Percentiles rank a stretch among this genome's conserved stretches.
These are phyloP conservation scores for Saguinus imperator DNA, from an alignment of 2,113 vertebrate species.

Conservation along the genomic window DNA sequence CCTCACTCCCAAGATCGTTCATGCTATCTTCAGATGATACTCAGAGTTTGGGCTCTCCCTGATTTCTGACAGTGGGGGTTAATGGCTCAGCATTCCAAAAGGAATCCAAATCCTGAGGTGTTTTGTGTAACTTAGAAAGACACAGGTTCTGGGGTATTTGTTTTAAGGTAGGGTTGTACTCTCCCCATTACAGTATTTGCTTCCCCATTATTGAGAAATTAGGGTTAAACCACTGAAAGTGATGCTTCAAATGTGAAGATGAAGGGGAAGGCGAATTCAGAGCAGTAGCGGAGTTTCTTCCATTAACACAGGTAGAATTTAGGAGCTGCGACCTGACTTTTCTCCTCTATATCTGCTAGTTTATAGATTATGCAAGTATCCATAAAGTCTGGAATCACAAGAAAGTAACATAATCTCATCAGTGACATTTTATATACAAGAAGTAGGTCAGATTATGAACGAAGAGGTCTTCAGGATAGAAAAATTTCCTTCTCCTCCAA, in stretches of 20 bases:
- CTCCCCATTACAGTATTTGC: background rate
- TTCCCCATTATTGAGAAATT: background rate
- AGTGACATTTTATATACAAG: background rate
- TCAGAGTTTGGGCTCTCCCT: background rate
- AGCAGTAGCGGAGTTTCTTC: background rate
- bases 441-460: constrained; percentile 14
- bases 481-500: background rate
- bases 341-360: background rate
- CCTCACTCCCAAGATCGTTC: background rate
- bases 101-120: background rate
- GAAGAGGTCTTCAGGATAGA: background rate
- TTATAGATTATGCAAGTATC: background rate
- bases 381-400: background rate
- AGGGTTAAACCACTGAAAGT: background rate
- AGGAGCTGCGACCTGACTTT: background rate
- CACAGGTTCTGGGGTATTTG: background rate
- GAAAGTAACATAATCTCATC: background rate
- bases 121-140: constrained; percentile 13
- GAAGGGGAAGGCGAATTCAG: background rate
- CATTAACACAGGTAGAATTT: background rate
- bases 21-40: background rate
- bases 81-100: background rate
- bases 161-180: background rate
- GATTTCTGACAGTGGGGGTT: background rate
- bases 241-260: background rate